A percentile compares a stretch with the other conserved stretches of the same genome.
Conservation (phyloP, 2,113 vertebrate species). For the Brachyhypopomus occidentalis region DNA sequence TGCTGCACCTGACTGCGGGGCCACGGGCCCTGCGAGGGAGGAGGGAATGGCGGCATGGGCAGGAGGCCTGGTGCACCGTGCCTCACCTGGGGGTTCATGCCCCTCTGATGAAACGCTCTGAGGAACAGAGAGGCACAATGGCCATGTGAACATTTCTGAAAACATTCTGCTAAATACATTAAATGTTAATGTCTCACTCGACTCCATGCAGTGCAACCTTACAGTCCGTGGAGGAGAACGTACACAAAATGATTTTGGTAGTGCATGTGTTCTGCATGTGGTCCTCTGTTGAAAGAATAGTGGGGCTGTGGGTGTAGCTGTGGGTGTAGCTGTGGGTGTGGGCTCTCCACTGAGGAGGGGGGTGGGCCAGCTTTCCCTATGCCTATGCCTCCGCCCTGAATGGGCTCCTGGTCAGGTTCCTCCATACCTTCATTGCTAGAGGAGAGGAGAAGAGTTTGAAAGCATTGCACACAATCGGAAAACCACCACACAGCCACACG, state of each 20-base stretch:
- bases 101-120: slow-evolving; percentile 18
- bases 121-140: neutral
- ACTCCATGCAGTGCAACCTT: no score
- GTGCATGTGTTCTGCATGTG: neutral
- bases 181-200: no score
- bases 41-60: neutral
- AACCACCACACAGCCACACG: neutral
- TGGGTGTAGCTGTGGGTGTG: neutral
- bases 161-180: no score
- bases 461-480: neutral
- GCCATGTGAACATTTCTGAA: no score
- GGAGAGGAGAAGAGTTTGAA: neutral
- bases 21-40: neutral
- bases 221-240: neutral
- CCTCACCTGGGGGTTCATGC: neutral
- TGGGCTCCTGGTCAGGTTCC: slow-evolving; percentile 58
- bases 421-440: slow-evolving; percentile 69
- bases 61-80: neutral
- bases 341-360: neutral
- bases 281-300: neutral
- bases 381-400: slow-evolving; percentile 44
- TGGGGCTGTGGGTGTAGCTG: neutral
- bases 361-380: fast-evolving
- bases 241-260: neutral
- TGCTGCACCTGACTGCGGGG: neutral